Conservation (phyloP, 2,113 vertebrate species). For the Mus spicilegus region DNA sequence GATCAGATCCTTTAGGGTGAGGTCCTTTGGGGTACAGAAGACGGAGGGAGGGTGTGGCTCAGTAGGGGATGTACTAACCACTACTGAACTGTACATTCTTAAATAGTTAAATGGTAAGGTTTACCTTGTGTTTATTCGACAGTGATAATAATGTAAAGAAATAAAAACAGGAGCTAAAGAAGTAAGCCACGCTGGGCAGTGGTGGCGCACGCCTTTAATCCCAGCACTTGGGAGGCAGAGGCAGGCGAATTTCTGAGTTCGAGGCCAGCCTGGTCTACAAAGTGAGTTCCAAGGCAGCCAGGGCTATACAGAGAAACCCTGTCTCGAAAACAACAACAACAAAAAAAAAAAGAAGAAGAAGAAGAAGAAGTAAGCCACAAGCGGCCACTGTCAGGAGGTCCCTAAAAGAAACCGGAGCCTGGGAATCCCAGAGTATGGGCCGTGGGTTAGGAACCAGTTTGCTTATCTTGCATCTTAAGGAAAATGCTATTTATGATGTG, state of each 20-base stretch:
- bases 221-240: no score
- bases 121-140: neutral
- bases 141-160: neutral
- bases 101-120: neutral
- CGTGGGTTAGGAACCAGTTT: neutral
- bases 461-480: slow-evolving; percentile 16
- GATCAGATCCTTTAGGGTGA: neutral
- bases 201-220: no score
- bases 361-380: neutral
- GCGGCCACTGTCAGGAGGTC: neutral
- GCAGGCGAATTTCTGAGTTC: no score
- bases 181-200: neutral
- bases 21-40: neutral
- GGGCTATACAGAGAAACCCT: no score
- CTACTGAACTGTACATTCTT: neutral
- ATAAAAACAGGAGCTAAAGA: neutral
- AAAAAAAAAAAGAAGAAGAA: no score
- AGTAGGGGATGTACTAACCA: neutral
- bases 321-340: no score
- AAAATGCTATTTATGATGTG: neutral
- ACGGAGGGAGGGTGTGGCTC: neutral
- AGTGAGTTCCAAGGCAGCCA: no score
- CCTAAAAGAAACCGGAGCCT: neutral
- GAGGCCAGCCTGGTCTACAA: no score
- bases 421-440: neutral